A percentile compares a stretch with the other conserved stretches of the same genome.
These are phyloP conservation scores for Aethina tumida DNA, from an alignment of 1,140 invertebrate genomes.

Conservation along the genomic window DNA sequence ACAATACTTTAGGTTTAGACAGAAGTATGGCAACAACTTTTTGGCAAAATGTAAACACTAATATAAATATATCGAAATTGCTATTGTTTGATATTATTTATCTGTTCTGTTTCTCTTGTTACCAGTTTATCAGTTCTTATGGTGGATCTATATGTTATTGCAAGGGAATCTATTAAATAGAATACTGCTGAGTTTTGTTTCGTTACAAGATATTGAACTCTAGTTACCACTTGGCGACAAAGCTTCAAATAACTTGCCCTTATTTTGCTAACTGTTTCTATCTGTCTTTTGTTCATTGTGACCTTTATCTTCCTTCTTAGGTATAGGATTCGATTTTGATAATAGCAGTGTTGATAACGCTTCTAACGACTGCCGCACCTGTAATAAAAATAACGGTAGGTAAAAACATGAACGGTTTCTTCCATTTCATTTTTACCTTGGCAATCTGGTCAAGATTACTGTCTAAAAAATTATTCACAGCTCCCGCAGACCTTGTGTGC, in stretches of 20 bases:
- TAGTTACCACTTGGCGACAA: too few species aligned
- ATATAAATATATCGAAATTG: not conserved
- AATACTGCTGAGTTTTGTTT: constrained; percentile 13
- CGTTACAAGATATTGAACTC: too few species aligned
- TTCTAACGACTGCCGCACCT: constrained; percentile 53
- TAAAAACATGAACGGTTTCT: constrained; percentile 1
- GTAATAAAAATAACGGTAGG: constrained; percentile 21
- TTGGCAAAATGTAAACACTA: constrained; percentile 2
- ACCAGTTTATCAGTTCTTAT: not conserved
- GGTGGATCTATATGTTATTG: not conserved
- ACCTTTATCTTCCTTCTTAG: not conserved
- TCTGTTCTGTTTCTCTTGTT: not conserved
- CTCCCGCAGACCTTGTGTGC: constrained; percentile 48
- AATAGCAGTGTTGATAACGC: constrained; percentile 46
- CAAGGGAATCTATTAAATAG: not conserved
- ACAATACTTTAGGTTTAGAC: constrained; percentile 1
- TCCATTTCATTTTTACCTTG: constrained; percentile 40
- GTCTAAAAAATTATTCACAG: constrained; percentile 50
- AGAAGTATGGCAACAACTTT: constrained; percentile 7
- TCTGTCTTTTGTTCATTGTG: constrained; percentile 9
- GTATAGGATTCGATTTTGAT: constrained; percentile 15
- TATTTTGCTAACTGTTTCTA: constrained; percentile 15
- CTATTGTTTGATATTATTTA: not conserved
- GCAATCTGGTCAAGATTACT: constrained; percentile 51
- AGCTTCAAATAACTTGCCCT: not conserved